Evolutionary conservation across 2,797 vertebrate genomes (phyloP).

Genomic region (Mionectes olivaceus): DNA sequence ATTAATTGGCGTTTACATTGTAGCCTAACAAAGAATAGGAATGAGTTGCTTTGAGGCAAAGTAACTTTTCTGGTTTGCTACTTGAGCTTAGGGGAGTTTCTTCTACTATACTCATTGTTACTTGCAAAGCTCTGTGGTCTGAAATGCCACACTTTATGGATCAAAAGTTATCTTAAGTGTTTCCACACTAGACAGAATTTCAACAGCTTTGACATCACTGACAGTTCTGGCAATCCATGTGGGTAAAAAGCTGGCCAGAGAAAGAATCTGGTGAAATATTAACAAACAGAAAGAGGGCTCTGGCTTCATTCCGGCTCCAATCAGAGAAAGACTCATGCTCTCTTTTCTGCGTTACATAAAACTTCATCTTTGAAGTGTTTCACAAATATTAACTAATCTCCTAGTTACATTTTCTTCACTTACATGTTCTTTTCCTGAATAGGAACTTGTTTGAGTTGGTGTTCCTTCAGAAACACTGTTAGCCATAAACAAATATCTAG

Average conservation of each 20-base stretch:
- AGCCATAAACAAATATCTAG: neutral
- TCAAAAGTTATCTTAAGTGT: conserved; percentile 70
- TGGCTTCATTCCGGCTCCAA: conserved; percentile 6
- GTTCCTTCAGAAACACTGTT: conserved; percentile 16
- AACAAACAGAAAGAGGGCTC: conserved; percentile 47
- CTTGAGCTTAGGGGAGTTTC: neutral
- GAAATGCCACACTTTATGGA: conserved; percentile 54
- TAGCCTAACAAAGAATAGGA: neutral
- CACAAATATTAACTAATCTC: conserved; percentile 72
- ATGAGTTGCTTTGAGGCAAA: neutral
- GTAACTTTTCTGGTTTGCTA: conserved; percentile 20
- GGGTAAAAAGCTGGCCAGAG: conserved; percentile 69
- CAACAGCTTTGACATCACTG: conserved; percentile 74
- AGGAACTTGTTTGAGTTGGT: conserved; percentile 24
- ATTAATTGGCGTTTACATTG: neutral
- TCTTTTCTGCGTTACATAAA: conserved; percentile 38
- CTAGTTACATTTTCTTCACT: conserved; percentile 40
- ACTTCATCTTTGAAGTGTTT: conserved; percentile 63
- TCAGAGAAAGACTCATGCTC: neutral
- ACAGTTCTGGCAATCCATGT: conserved; percentile 68
- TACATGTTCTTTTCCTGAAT: conserved; percentile 1
- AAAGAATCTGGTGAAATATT: conserved; percentile 66
- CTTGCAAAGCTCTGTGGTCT: conserved; percentile 5
- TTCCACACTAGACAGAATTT: conserved; percentile 74
- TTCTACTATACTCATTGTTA: neutral